Evolutionary conservation across 2,888 invertebrate species (phyloP).

Genomic region (Dolomedes plantarius): DNA sequence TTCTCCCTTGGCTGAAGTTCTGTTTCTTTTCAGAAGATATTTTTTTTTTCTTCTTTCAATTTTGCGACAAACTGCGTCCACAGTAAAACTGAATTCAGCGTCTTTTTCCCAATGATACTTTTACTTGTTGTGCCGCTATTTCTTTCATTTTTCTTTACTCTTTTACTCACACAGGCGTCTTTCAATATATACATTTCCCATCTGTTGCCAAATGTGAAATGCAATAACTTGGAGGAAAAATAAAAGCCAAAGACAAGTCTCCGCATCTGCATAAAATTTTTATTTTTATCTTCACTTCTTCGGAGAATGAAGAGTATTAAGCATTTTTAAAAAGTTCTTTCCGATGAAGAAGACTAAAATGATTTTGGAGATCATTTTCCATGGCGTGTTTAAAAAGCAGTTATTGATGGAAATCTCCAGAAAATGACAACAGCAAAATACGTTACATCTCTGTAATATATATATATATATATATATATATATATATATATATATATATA

Average conservation of each 20-base stretch:
- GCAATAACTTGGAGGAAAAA: conserved; percentile 51
- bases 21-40: conserved; percentile 20
- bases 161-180: conserved; percentile 6
- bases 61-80: conserved; percentile 54
- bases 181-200: conserved; percentile 65
- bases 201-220: conserved; percentile 55
- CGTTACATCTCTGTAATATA: no score
- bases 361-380: no score
- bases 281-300: no score
- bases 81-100: conserved; percentile 51
- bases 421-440: no score
- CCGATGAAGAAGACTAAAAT: no score
- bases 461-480: no score
- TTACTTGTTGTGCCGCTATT: not conserved
- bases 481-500: no score
- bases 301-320: not conserved
- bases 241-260: conserved; percentile 22
- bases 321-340: no score
- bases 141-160: conserved; percentile 23
- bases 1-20: conserved; percentile 25
- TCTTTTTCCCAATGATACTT: not conserved
- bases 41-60: conserved; percentile 37
- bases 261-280: conserved; percentile 42
- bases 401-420: no score
- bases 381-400: no score